phyloP scores from a whole-genome alignment of 1,140 invertebrate species.

The Pseudobourletiella spinata region DNA sequence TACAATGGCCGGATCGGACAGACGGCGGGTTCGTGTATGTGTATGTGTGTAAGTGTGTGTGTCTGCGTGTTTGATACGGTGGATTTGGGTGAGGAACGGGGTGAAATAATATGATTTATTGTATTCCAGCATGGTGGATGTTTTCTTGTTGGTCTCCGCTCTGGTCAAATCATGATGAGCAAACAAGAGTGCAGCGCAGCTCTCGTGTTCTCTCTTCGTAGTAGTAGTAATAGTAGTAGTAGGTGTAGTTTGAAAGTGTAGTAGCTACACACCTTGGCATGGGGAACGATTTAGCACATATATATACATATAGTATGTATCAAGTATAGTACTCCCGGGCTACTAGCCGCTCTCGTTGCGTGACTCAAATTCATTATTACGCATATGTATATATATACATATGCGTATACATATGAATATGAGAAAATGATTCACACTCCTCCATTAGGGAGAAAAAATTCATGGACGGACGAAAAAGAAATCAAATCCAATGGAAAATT shows the following conservation, averaged over 20 bases:
- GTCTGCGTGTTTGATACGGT: background rate
- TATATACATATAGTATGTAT: too few relatives aligned
- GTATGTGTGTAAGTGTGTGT: background rate
- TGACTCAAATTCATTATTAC: slow-evolving; percentile 34
- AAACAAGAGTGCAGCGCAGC: slow-evolving; percentile 10
- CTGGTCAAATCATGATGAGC: slow-evolving; percentile 34
- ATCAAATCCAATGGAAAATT: slow-evolving; percentile 26
- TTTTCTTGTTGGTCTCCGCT: background rate
- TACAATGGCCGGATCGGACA: too few relatives aligned
- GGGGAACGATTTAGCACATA: too few relatives aligned
- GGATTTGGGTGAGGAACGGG: too few relatives aligned
- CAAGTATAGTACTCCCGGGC: background rate
- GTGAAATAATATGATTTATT: background rate
- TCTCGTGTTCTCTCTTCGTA: background rate
- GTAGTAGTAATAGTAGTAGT: too few relatives aligned
- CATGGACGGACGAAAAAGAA: slow-evolving; percentile 19
- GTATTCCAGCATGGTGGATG: slow-evolving; percentile 16
- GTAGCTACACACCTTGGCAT: too few relatives aligned
- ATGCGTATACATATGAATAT: too few relatives aligned
- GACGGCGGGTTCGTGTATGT: too few relatives aligned
- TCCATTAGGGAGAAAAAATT: slow-evolving; percentile 22
- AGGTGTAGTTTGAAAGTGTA: too few relatives aligned
- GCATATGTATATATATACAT: too few relatives aligned
- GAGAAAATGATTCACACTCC: slow-evolving; percentile 32
- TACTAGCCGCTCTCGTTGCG: slow-evolving; percentile 18